Base-by-base conservation (phyloP, 2,113 vertebrate species). In the Lepidothrix coronata region DNA sequence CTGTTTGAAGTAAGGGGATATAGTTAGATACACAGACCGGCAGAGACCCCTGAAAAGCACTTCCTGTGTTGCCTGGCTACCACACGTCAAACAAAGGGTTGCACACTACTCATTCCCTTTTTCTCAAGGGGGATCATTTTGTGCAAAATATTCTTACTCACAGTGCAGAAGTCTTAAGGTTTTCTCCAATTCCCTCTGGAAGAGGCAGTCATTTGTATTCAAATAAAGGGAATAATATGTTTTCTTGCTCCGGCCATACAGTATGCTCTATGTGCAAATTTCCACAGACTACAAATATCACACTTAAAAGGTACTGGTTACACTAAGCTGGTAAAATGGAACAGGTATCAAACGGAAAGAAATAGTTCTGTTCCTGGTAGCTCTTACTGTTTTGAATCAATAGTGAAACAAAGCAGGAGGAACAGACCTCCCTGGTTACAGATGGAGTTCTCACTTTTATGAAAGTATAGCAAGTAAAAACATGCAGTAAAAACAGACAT, bases 361-460 rank as follows among this genome's bases (percentile, higher is more conserved):
- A 70, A 52, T 15, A 33, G 16, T 28, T 85, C 62, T 89, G 30
- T 18, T 88, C n/a, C 28, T 79, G n/a, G 28, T 23, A 80, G 8
- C 12, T 77, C 48, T 78, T 74, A 46, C 65, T 71, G 11, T 46
- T 94, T 91, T 44, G 41, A 83, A 28, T 6, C 44, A 84, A 66
- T 7, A 92, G 22, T 23, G 24, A 77, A 25, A 12, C 24, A 68
- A 62, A 79, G 43, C 27, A 62, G 43, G 16, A 58, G 14, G 11
- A 87, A 63, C 8, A 59, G 55, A 30, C 5, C 9, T 83, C 27
- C 41, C 46, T 39, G 22, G 18, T 71, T 75, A 81, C 17, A 78
- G 33, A 85, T 0, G 0, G 18, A 77, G 17, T 33, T 62, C 19
- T 23, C 33, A 31, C 51, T 28, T 59, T 17, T 3, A 2, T 59